Evolutionary conservation across 2,888 invertebrate species (phyloP).

Genomic region (Luperina nickerlii): DNA sequence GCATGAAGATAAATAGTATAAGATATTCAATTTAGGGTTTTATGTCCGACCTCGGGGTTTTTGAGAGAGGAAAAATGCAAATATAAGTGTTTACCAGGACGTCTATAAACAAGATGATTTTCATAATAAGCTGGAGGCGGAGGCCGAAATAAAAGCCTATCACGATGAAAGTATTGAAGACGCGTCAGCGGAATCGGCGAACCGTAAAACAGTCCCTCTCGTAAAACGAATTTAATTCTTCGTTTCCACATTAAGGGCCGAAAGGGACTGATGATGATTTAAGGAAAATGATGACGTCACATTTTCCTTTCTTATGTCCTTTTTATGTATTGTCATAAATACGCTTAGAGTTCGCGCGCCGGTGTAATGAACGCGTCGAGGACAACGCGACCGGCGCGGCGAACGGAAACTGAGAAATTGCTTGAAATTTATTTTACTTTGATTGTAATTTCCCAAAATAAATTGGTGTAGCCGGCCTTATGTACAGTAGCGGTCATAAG

Average conservation of each 20-base stretch:
- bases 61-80: conserved; percentile 55
- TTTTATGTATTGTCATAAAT: conserved; percentile 63
- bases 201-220: conserved; percentile 75
- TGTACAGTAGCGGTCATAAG: no score
- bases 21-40: conserved; percentile 56
- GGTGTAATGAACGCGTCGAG: conserved; percentile 47
- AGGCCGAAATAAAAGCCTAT: conserved; percentile 69
- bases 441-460: conserved; percentile 27
- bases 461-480: background rate
- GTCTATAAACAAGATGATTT: conserved; percentile 73
- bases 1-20: conserved; percentile 61
- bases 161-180: conserved; percentile 66
- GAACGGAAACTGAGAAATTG: conserved; percentile 3
- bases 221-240: conserved; percentile 76
- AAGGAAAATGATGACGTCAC: conserved; percentile 65
- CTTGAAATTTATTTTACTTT: conserved; percentile 27
- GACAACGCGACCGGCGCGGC: background rate
- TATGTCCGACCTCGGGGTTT: conserved; percentile 41
- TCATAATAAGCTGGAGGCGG: conserved; percentile 69
- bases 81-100: conserved; percentile 58
- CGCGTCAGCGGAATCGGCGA: conserved; percentile 71
- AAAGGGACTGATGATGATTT: conserved; percentile 67
- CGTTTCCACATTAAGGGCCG: conserved; percentile 69
- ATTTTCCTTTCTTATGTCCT: conserved; percentile 51
- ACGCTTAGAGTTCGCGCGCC: conserved; percentile 36